Evolutionary conservation across 2,797 vertebrate genomes (phyloP), one percentile per base, ranked within the genome.

Genomic region (Anguilla megastoma): DNA sequence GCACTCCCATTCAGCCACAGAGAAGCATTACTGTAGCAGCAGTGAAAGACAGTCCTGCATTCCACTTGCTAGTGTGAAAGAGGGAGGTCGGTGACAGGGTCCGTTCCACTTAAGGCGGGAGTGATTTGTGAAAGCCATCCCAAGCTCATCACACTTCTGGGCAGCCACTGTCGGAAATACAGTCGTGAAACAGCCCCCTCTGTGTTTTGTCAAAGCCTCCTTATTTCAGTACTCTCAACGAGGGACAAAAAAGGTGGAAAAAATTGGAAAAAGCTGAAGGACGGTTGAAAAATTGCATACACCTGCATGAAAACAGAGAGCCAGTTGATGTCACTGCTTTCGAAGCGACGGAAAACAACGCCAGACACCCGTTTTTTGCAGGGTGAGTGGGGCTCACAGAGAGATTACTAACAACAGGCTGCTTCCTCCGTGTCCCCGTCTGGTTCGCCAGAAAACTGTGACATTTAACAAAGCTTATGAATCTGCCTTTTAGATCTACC

Each of bases 391-490:
- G 63, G 63, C 54, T 56, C 12, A 16, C 63, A 1, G 63, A 2
- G 63, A 8, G 63, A 1, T 27, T 74, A 74, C 27, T 74, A 3
- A 27, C n/a, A 66, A 66, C 74, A 79, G 74, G 21, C 3, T 6
- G 14, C 30, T 18, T 79, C 16, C 74, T 5, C 5, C 4, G 18
- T 16, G 33, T 1, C 14, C 33, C 27, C 74, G n/a, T 24, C 74
- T 41, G 36, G 3, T 45, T 45, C 36, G 21, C 12, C 33, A 18
- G n/a, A 79, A 79, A 41, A 79, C 74, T 79, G 74, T 79, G 74
- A 79, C 74, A 79, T 79, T 41, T 79, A 79, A 14, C 36, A 45
- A 45, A 79, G 74, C 16, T 79, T 79, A 41, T 36, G 74, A 79
- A 79, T 5, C 14, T 3, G 33, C 21, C 74, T 79, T 79, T 79